Evolutionary conservation across 2,797 vertebrate genomes (phyloP), one percentile per base, ranked within the genome.

Genomic region (Rallus crepitans): DNA sequence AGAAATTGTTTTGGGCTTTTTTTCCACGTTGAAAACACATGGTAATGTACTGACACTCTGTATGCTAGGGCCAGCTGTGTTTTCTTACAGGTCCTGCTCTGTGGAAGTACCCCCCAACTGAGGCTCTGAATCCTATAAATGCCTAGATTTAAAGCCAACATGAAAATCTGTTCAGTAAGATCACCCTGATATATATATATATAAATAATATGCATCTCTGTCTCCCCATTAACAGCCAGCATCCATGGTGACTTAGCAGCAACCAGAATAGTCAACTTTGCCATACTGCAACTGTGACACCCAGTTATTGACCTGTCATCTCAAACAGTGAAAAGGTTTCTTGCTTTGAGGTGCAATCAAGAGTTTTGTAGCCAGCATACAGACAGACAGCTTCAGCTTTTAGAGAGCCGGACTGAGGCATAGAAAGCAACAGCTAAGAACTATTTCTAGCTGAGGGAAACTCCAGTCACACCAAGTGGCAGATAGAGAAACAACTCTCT

Each of bases 291-390:
- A 23, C 31, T 35, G 39, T n/a, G 69, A 63, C 19, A 47, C 9
- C 31, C 23, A 82, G 48, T 0, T 3, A 27, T 2, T 52, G 60
- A 68, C 8, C 13, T 12, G 13, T 13, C 37, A 40, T 18, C 24
- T 82, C 76, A 53, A 27, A 28, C 21, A 52, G 11, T 4, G 19
- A 37, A 33, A 53, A 12, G 19, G 2, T 24, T 61, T 65, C 31
- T 66, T 79, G 20, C 28, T 72, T 24, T 27, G 39, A 73, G 37
- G 57, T 1, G 0, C 5, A 6, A 14, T 37, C 1, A 0, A 15
- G 35, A 7, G n/a, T 15, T 50, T 73, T 52, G n/a, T 5, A 37
- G 5, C 48, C 1, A 15, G 19, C 6, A 17, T 4, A 25, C 12
- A 33, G 24, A 69, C 6, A 66, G 30, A 19, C 0, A 1, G 27